Conservation (phyloP, 2,113 vertebrate genomes). For the Megaceryle maxima region DNA sequence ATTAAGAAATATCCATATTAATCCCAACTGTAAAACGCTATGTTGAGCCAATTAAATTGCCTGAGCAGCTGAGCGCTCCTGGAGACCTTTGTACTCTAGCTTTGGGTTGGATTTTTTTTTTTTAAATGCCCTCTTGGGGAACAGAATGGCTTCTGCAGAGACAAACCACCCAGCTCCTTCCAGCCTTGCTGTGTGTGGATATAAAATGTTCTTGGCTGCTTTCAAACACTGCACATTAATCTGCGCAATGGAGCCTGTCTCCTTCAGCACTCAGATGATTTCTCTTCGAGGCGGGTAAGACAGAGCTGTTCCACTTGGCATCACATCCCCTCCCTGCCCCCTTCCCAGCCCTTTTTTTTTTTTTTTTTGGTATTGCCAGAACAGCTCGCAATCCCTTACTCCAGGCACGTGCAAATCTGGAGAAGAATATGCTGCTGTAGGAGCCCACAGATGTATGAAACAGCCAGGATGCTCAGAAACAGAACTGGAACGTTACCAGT, state of each 20-base stretch:
- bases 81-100: background rate
- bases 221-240: conserved; percentile 21
- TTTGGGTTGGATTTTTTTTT: background rate
- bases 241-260: conserved; percentile 5
- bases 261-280: conserved; percentile 33
- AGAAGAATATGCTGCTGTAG: background rate
- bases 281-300: conserved; percentile 4
- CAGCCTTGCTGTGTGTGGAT: background rate
- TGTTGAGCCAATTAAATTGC: conserved; percentile 16
- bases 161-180: conserved; percentile 18
- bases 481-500: conserved; percentile 26
- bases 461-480: background rate
- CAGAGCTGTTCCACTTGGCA: conserved; percentile 34
- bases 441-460: background rate
- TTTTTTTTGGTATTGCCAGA: background rate
- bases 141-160: conserved; percentile 24
- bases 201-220: conserved; percentile 42
- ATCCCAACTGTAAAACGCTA: background rate
- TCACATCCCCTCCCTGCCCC: conserved; percentile 2
- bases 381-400: background rate
- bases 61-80: background rate
- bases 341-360: background rate
- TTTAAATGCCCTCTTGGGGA: background rate
- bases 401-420: background rate
- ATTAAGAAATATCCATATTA: conserved; percentile 9